phyloP scores from a whole-genome alignment of 2,797 vertebrate species.

The Oreochromis mossambicus region DNA sequence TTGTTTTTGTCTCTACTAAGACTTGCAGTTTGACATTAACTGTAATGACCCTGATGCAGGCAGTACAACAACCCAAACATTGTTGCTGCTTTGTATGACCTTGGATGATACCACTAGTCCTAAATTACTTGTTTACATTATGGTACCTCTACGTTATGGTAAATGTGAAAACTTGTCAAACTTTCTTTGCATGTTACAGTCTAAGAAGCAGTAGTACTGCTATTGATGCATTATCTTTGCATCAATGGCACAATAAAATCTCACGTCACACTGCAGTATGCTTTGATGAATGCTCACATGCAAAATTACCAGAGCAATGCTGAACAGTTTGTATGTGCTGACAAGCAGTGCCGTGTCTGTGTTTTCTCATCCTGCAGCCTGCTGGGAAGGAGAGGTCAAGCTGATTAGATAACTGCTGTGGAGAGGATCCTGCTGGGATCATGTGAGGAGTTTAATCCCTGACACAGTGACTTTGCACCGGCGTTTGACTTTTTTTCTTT shows the following conservation, averaged over 20 bases:
- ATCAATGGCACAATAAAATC: not conserved
- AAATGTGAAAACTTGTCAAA: not conserved
- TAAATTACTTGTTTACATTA: not conserved
- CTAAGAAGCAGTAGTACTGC: not conserved
- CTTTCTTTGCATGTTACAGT: not conserved
- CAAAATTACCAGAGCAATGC: not conserved
- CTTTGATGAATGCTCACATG: not conserved
- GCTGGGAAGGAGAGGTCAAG: constrained; percentile 49
- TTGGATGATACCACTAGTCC: not conserved
- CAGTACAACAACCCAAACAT: not conserved
- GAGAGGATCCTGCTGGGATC: constrained; percentile 43
- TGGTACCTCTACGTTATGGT: not conserved
- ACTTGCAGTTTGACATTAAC: not conserved
- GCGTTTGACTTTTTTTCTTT: not conserved
- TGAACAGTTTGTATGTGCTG: constrained; percentile 19
- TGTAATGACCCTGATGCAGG: not conserved
- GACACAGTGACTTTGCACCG: constrained; percentile 13
- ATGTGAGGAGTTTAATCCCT: constrained; percentile 8
- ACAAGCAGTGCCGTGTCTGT: constrained; percentile 45
- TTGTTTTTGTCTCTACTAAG: constrained; percentile 13
- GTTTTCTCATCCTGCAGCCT: constrained; percentile 58
- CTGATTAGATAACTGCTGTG: constrained; percentile 73
- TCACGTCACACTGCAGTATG: not conserved
- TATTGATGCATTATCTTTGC: not conserved
- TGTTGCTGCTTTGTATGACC: not conserved